Base-by-base conservation (phyloP, 2,113 vertebrate species). In the Piprites chloris region DNA sequence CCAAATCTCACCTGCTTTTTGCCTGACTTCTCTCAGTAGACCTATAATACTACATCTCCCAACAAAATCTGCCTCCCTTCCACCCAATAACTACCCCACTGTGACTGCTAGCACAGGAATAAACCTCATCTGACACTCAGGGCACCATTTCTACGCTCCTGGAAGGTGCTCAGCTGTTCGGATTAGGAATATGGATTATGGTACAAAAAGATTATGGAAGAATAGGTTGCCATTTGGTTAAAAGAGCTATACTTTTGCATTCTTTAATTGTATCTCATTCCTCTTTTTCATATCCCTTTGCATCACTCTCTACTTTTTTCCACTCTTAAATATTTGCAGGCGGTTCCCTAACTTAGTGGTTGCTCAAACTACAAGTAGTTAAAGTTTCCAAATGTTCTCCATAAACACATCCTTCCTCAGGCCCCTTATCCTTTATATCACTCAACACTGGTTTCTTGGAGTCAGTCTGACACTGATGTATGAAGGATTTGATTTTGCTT, bases 321-420 rank as follows among this genome's bases (percentile, higher is more conserved):
- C 52, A 42, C 52, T 63, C 44, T 71, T 83, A 77, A 67, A 77
- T 35, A 9, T 59, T 85, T 73, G 46, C 87, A 82, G 32, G 41
- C 86, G 50, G 28, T 32, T 95, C 73, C 69, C 53, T 71, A 83
- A 55, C 35, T 52, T 68, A 27, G 72, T 0, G 0, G 80, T 90
- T 93, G 68, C 74, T 94, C 79, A 90, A 91, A 83, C 67, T 94
- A 80, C 80, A 95, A 96, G 93, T 86, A 96, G 93, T 96, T 96
- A 95, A 93, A 87, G 14, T 91, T 95, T 90, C 90, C 87, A 88
- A 96, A 91, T 90, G 82, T 96, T 91, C 93, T 93, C 93, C 90
- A 94, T 96, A 96, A 91, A 96, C 92, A 94, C 87, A 94, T 95
- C 93, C 87, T 96, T 97, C 90, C 76, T 96, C 47, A 96, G 95